Base-by-base conservation (phyloP, 2,888 invertebrate genomes). In the Apodemia mormo region DNA sequence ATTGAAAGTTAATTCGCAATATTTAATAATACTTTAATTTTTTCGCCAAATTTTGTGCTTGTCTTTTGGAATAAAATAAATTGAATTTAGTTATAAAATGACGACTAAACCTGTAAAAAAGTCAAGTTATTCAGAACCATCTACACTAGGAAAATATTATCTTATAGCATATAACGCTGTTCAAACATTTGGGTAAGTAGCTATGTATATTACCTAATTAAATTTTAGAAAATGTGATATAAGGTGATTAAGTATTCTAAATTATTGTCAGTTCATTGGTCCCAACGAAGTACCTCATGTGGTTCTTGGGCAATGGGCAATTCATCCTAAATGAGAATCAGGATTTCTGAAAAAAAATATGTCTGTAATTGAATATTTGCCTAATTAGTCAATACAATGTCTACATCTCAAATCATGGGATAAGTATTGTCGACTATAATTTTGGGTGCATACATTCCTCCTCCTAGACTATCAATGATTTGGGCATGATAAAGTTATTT, bases 141-240 rank as follows among this genome's bases (percentile, higher is more conserved):
- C 95, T 49, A 77, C 85, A 69, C 71, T 94, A 76, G 93, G 93
- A 33, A 95, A 95, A 86, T 79, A 93, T 0, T 97, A 97, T 85
- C 93, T 97, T 68, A 87, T 96, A 75, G 85, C 91, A 0, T 97
- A 97, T 81, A 97, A 97, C 88, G 88, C 94, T 30, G 82, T 94
- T n/a, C 96, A 97, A 89, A 95, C 96, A 71, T 78, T 95, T 67
- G 97, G 96, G 96, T 96, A 92, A 94, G 94, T 88, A 71, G 12
- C 49, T 8, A 40, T 14, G 49, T 49, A 0, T 45, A 45, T 45
- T 45, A 45, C 4, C 12, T 43, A 9, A 10, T 10, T 10, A 43
- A 2, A 2, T 12, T 45, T 45, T 12, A 45, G 1, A 45, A 12
- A 45, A 6, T 45, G 12, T 43, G 7, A 3, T 22, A 22, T 22